These are phyloP conservation scores for Lordiphosa fenestrarum DNA, from an alignment of 2,888 invertebrate genomes.

Conservation along the genomic window DNA sequence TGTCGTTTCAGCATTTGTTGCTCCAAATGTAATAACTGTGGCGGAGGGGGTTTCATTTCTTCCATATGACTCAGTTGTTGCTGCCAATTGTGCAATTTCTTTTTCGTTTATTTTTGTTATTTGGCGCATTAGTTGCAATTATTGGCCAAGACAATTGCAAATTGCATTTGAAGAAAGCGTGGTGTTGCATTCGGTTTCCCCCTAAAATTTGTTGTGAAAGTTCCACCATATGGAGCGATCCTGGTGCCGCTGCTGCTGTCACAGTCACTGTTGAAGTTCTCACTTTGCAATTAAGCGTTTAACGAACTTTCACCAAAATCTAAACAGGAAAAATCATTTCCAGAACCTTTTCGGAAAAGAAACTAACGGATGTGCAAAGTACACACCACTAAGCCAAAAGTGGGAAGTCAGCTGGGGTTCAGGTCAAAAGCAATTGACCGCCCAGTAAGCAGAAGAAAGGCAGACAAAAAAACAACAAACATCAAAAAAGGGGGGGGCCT, in stretches of 20 bases:
- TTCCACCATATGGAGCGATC: conserved; percentile 49
- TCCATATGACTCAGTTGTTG: conserved; percentile 44
- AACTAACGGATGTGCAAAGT: conserved; percentile 55
- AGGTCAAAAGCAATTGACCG: conserved; percentile 71
- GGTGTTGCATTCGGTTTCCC: conserved; percentile 7
- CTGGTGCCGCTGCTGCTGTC: conserved; percentile 27
- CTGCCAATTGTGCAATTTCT: conserved; percentile 63
- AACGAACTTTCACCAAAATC: conserved; percentile 61
- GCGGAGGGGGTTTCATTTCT: conserved; percentile 13
- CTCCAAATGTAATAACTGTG: conserved; percentile 2
- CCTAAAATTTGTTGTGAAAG: conserved; percentile 41
- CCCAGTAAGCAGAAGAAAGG: conserved; percentile 39
- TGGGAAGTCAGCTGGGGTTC: conserved; percentile 25
- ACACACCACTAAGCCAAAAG: conserved; percentile 15
- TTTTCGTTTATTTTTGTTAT: conserved; percentile 36
- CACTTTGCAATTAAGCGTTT: conserved; percentile 35
- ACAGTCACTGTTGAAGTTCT: conserved; percentile 5
- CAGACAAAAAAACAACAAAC: conserved; percentile 26
- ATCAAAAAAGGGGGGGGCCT: conserved; percentile 25
- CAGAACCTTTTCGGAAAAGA: conserved; percentile 46
- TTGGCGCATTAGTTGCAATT: conserved; percentile 62
- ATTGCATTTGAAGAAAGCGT: conserved; percentile 62
- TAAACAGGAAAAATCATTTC: conserved; percentile 57
- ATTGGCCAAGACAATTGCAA: conserved; percentile 70
- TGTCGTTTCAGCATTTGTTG: conserved; percentile 26